Evolutionary conservation across 2,797 vertebrate genomes (phyloP).

Genomic region (Hybognathus amarus): DNA sequence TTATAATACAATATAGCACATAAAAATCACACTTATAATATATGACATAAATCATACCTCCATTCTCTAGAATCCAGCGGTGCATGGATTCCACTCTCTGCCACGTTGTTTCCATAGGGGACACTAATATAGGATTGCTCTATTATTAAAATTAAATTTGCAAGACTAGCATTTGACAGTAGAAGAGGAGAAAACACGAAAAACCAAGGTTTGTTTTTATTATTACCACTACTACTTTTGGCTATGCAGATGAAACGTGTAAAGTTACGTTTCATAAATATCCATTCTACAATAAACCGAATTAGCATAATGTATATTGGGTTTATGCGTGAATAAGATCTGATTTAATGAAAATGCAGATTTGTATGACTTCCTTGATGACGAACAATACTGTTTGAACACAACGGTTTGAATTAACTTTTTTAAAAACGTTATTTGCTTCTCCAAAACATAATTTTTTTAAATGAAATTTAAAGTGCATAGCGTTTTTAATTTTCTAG

Average conservation of each 20-base stretch:
- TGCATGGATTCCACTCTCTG: conserved; percentile 64
- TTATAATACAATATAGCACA: neutral
- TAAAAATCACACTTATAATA: neutral
- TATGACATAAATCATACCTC: conserved; percentile 64
- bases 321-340: neutral
- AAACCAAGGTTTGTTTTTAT: neutral
- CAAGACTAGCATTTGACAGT: neutral
- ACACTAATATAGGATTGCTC: neutral
- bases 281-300: too few species aligned
- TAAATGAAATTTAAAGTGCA: neutral
- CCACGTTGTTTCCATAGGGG: conserved; percentile 69
- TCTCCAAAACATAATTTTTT: neutral
- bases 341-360: neutral
- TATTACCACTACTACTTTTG: neutral
- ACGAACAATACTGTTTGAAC: neutral
- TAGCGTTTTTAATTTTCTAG: neutral
- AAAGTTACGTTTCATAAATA: too few species aligned
- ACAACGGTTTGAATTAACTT: neutral
- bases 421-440: neutral
- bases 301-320: neutral
- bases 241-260: neutral
- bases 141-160: neutral
- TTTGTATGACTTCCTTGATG: neutral
- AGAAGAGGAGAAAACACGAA: neutral
- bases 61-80: conserved; percentile 73